Base-by-base conservation (phyloP, 1,140 invertebrate species). In the Calephelis nemesis region DNA sequence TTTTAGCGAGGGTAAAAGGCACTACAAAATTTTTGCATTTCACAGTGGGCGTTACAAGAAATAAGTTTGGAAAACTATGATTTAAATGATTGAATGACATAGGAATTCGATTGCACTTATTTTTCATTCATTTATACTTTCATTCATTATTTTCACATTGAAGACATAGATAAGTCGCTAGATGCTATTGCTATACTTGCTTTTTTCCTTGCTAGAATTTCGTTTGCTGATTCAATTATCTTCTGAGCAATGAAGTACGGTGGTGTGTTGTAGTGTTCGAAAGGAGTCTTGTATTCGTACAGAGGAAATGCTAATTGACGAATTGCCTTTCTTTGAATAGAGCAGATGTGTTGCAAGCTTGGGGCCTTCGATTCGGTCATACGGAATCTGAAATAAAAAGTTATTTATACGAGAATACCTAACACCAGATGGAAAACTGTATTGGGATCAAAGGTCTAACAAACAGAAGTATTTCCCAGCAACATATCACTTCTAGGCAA, bases 241-340 rank as follows among this genome's bases (percentile, higher is more conserved):
- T 70, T 70, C 47, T 74, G 62, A 47, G 69, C 62, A 10, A 74
- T 62, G 40, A 15, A 65, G 49, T 52, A 47, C 1, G 70, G 70
- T 7, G 66, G 66, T 12, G 4, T 47, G 40, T 58, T 58, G 6
- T 69, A 72, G 1, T 39, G 30, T 48, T 70, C 69, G 5, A 70
- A 39, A 9, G 54, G 69, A 1, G 78, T 71, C 39, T 79, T 81
- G 64, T 84, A 88, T 30, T 82, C 75, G 58, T 74, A 86, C 13
- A 50, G 11, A 0, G 76, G 64, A 9, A 69, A 54, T 2, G 73
- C 67, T 6, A 88, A 73, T 0, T 71, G 65, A 4, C 77, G 68
- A 0, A 82, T 77, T 0, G 83, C 81, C 15, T 73, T 68, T 0
- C 75, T 74, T 10, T 84, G 74, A 5, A 75, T 30, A 0, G 75